Base-by-base conservation (phyloP, 2,113 vertebrate genomes). In the Platycercus adscitus region DNA sequence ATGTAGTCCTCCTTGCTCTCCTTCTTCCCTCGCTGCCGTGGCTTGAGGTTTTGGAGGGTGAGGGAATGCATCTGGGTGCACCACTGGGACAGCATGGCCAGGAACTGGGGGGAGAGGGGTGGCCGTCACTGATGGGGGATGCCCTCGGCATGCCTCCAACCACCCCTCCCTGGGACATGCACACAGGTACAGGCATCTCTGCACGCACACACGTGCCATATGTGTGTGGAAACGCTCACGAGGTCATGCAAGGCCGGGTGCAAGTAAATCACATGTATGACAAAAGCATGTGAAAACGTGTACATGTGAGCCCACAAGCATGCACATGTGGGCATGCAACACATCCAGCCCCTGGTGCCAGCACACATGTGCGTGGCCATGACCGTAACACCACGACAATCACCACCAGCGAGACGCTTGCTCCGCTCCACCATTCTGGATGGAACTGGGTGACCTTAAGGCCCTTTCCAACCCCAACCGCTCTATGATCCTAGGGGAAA, bases 41-140 rank as follows among this genome's bases (percentile, higher is more conserved):
- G 99, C 97, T 99, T 99, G 85, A 99, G 98, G 97, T 99, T 99
- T 96, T 99, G 99, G 77, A 99, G 98, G 43, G 99, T 99, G 96
- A 99, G 99, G 4, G 99, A 99, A 93, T 99, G 99, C 7, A 99
- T 99, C 98, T 99, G 99, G 29, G 99, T 99, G 97, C 99, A 99
- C 99, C 99, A 99, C 96, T 99, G 99, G 60, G 99, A 99, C 95
- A 99, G 95, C 92, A 99, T 99, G 77, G 98, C 97, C 97, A 99
- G 97, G 96, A 99, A 99, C 99, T 99, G 97, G 11, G 43, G 73
- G 75, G 61, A 92, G 76, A 81, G 68, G 26, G 53, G 47, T 13
- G 39, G 31, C 50, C 1, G 3, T 91, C 49, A 68, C 56, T 0
- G 3, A 7, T 23, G 4, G 6, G 63, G 50, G 65, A 49, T 8